Conservation (phyloP, 2,797 vertebrate genomes). For the Syngnathus rostellatus region DNA sequence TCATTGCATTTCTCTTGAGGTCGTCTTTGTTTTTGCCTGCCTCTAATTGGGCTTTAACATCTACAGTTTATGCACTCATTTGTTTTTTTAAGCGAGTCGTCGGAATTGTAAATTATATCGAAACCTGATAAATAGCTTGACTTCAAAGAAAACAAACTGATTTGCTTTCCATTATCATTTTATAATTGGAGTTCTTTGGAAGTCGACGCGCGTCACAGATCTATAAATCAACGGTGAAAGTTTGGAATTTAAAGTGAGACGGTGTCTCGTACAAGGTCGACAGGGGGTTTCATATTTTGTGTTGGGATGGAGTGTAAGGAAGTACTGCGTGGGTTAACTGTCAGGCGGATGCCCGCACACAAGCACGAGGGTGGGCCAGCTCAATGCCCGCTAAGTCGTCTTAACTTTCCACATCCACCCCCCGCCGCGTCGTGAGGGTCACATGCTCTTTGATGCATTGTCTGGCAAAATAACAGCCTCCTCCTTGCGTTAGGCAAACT, state of each 20-base stretch:
- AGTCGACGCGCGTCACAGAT: too few species aligned
- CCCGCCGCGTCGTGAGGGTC: slow-evolving; percentile 38
- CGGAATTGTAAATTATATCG: slow-evolving; percentile 22
- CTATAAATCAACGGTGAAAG: neutral
- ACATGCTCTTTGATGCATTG: slow-evolving; percentile 34
- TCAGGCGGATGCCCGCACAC: slow-evolving; percentile 24
- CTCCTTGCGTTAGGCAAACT: slow-evolving; percentile 32
- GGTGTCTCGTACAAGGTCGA: slow-evolving; percentile 48
- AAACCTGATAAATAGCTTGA: neutral
- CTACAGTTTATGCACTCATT: neutral
- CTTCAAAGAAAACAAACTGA: neutral
- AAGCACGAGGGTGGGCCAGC: slow-evolving; percentile 42
- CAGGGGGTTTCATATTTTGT: slow-evolving; percentile 44
- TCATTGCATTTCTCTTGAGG: slow-evolving; percentile 2
- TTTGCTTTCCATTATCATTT: too few species aligned
- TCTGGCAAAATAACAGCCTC: slow-evolving; percentile 29
- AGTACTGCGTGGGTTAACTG: slow-evolving; percentile 50
- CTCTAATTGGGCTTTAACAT: slow-evolving; percentile 1
- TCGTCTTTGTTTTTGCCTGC: slow-evolving; percentile 1
- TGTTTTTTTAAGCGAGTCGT: slow-evolving; percentile 12
- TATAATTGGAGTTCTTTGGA: too few species aligned
- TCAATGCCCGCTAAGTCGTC: slow-evolving; percentile 28
- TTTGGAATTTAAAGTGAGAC: slow-evolving; percentile 20
- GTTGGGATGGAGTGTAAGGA: slow-evolving; percentile 55
- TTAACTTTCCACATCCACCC: slow-evolving; percentile 24